These are phyloP conservation scores for Blastomussa wellsi DNA, from an alignment of 92 coral and sea anemone species.

Conservation along the genomic window DNA sequence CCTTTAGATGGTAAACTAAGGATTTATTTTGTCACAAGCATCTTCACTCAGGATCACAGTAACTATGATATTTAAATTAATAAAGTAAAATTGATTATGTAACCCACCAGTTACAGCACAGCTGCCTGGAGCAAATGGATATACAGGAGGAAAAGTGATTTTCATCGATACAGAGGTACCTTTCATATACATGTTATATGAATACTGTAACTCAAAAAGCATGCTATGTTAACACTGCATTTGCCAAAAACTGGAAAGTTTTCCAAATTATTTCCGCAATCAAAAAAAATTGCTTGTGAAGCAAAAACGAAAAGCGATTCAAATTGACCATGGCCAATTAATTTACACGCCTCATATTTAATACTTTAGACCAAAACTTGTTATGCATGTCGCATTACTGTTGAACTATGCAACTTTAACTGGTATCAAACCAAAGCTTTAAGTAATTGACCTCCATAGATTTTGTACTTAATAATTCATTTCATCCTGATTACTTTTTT, in stretches of 20 bases:
- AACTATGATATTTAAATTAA: not conserved
- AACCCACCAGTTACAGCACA: constrained; percentile 85
- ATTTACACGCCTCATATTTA: too few relatives aligned
- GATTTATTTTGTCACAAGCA: not conserved
- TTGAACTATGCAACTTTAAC: not conserved
- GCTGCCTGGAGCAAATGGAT: constrained; percentile 96
- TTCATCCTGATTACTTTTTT: constrained; percentile 10
- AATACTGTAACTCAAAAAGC: too few relatives aligned
- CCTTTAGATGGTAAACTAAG: not conserved
- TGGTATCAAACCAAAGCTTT: not conserved
- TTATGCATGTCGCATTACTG: too few relatives aligned
- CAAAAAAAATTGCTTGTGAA: not conserved
- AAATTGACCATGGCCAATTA: too few relatives aligned
- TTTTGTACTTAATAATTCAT: not conserved
- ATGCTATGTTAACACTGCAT: too few relatives aligned
- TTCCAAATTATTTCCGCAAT: too few relatives aligned
- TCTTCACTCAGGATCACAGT: not conserved
- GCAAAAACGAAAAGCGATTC: not conserved
- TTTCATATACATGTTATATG: not conserved
- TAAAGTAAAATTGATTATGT: not conserved
- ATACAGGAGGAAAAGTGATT: constrained; percentile 97
- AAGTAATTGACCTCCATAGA: not conserved
- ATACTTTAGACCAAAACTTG: not conserved
- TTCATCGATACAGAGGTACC: constrained; percentile 98
- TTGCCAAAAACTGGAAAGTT: not conserved